Conservation (phyloP, 1,140 invertebrate genomes). For the Archivesica marissinica region DNA sequence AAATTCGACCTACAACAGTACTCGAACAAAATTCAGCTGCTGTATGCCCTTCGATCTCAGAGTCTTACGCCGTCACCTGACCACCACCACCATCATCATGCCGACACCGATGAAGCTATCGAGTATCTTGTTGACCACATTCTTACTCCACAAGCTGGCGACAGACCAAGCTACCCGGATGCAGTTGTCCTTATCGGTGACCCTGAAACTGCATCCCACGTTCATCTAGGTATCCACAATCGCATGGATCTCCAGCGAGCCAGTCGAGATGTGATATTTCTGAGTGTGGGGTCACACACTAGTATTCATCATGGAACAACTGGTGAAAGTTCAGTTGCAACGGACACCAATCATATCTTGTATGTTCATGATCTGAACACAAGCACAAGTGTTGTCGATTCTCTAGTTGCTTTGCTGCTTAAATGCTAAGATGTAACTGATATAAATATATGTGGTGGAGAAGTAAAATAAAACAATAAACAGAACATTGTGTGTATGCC, state of each 20-base stretch:
- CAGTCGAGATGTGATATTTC: constrained; percentile 5
- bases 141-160: not conserved
- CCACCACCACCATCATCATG: not conserved
- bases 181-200: constrained; percentile 33
- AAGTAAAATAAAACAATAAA: too few relatives aligned
- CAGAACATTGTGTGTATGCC: too few relatives aligned
- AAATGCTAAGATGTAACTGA: too few relatives aligned
- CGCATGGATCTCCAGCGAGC: not conserved
- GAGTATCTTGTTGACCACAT: not conserved
- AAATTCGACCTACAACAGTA: too few relatives aligned
- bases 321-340: not conserved
- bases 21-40: too few relatives aligned
- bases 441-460: too few relatives aligned
- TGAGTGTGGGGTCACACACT: constrained; percentile 30
- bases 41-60: too few relatives aligned
- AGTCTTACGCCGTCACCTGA: too few relatives aligned
- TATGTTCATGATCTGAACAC: not conserved
- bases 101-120: not conserved
- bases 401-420: not conserved
- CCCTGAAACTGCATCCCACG: not conserved
- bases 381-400: not conserved
- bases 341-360: not conserved
- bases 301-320: too few relatives aligned
- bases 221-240: not conserved
- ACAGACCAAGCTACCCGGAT: not conserved